Evolutionary conservation across 2,113 vertebrate genomes (phyloP).

Genomic region (Struthidea cinerea): DNA sequence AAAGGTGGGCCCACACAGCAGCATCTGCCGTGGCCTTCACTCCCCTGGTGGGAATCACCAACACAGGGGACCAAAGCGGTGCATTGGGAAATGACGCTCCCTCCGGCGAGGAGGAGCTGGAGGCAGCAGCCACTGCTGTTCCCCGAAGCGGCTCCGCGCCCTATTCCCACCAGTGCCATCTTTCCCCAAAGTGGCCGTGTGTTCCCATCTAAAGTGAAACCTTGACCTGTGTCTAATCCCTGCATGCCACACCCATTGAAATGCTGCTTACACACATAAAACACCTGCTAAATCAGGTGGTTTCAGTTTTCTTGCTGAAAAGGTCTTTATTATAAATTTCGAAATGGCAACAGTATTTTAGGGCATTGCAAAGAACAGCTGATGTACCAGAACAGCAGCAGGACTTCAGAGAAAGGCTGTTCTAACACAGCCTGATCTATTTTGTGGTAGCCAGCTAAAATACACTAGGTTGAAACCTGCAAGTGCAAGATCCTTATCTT

Average conservation of each 20-base stretch:
- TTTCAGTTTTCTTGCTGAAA: neutral
- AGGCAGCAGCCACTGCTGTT: neutral
- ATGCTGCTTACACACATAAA: accelerated
- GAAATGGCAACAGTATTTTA: neutral
- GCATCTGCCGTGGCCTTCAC: neutral
- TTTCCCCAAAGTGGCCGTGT: neutral
- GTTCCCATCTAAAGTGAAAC: neutral
- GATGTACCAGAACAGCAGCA: neutral
- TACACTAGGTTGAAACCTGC: neutral
- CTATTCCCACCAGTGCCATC: accelerated
- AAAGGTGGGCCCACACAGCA: too few relatives aligned
- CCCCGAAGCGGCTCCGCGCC: neutral
- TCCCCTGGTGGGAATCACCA: neutral
- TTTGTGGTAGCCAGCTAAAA: neutral
- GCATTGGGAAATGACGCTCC: accelerated
- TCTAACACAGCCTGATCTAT: neutral
- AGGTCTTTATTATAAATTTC: neutral
- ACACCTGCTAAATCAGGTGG: neutral
- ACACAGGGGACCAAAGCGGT: too few relatives aligned
- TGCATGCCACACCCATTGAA: accelerated
- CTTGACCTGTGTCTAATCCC: neutral
- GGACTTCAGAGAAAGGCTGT: neutral
- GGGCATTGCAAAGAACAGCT: neutral
- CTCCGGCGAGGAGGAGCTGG: neutral
- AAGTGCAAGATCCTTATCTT: neutral